These are phyloP conservation scores for Campopleginae sp. DNA, from an alignment of 2,888 invertebrate species.

Conservation along the genomic window DNA sequence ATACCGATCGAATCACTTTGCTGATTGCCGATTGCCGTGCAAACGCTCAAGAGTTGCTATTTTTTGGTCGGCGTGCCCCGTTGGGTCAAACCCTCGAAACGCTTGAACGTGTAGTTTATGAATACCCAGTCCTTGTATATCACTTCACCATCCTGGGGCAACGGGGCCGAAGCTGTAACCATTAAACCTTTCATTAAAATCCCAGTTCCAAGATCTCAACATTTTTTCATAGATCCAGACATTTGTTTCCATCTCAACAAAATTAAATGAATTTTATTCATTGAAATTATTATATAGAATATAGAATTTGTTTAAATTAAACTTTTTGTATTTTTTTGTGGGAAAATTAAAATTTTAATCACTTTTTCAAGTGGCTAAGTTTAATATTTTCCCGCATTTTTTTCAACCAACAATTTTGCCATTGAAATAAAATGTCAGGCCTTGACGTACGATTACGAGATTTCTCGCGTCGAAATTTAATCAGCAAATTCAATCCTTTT, in stretches of 20 bases:
- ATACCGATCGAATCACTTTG: conserved; percentile 77
- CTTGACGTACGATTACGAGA: no score
- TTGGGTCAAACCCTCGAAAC: conserved; percentile 98
- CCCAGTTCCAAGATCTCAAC: neutral
- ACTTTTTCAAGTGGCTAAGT: no score
- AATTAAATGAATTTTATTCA: no score
- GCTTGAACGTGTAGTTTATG: conserved; percentile 99
- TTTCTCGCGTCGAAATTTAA: neutral
- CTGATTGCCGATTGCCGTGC: conserved; percentile 75
- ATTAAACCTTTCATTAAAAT: conserved; percentile 36
- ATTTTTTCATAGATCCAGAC: neutral
- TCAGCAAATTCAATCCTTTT: neutral
- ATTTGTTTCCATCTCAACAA: neutral
- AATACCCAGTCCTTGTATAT: conserved; percentile 99
- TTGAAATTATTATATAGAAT: no score
- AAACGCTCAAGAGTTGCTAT: conserved; percentile 84
- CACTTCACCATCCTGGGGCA: conserved; percentile 95
- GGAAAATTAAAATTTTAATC: no score
- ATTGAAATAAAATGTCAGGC: no score
- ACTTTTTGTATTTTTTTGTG: no score
- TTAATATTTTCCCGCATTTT: no score
- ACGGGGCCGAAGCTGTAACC: conserved; percentile 92
- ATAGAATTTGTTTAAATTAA: no score
- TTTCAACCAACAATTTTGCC: no score
- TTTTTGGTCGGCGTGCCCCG: conserved; percentile 93